A percentile compares a stretch with the other conserved stretches of the same genome.
These are phyloP conservation scores for Paramacrobiotus metropolitanus DNA, from an alignment of 1,140 invertebrate genomes.

Conservation along the genomic window DNA sequence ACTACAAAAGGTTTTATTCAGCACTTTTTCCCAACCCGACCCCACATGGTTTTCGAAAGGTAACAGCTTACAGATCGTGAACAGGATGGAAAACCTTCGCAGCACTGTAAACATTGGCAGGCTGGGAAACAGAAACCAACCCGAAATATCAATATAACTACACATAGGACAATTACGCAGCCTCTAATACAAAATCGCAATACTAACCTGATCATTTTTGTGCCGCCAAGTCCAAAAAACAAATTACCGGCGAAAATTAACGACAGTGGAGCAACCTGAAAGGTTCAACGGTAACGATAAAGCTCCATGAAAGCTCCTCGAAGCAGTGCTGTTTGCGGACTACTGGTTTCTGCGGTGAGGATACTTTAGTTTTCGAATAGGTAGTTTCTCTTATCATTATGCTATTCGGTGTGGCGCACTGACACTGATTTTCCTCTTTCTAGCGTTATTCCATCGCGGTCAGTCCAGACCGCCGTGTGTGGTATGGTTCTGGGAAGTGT, in stretches of 20 bases:
- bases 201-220: too few relatives aligned
- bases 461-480: conserved; percentile 60
- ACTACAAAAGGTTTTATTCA: conserved; percentile 38
- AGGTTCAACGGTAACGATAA: conserved; percentile 73
- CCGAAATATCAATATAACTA: too few relatives aligned
- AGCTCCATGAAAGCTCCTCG: conserved; percentile 76
- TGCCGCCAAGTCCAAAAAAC: conserved; percentile 79
- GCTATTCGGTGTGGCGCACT: conserved; percentile 8
- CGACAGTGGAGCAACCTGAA: conserved; percentile 75
- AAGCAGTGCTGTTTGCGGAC: conserved; percentile 84
- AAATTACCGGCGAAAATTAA: conserved; percentile 83
- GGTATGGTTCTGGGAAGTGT: conserved; percentile 85
- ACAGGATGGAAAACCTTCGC: conserved; percentile 79
- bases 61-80: conserved; percentile 48
- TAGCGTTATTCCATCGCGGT: conserved; percentile 24
- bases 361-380: conserved; percentile 11
- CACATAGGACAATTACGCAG: too few relatives aligned
- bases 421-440: conserved; percentile 14
- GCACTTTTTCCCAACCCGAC: conserved; percentile 42
- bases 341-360: conserved; percentile 52
- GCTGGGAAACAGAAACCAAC: too few relatives aligned
- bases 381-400: too few relatives aligned
- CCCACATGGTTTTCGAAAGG: background rate
- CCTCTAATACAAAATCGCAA: too few relatives aligned
- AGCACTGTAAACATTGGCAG: conserved; percentile 83